Evolutionary conservation across 1,140 invertebrate genomes (phyloP), one percentile per base, ranked within the genome.

Genomic region (Drosophila athabasca): DNA sequence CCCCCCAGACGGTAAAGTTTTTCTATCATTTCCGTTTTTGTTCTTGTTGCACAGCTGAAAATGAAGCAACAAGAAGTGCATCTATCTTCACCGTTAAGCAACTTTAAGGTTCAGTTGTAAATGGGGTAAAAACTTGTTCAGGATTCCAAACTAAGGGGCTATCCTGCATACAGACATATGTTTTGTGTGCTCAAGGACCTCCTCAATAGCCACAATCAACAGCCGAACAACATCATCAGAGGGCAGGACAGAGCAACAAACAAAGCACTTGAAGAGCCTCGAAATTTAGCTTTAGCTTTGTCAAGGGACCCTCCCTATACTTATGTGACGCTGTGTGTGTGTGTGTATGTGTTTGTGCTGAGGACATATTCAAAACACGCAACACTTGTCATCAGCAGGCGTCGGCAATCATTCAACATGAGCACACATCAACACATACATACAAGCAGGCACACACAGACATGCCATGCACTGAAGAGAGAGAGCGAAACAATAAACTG

Each of bases 331-430:
- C 44, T 75, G 24, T 53, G 45, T 50, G 13, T 29, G 24, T 11
- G 45, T 50, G 58, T 55, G 59, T 67, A 11, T 44, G 41, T 68
- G 19, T 48, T 51, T 52, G 35, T 61, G 26, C 35, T 62, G 46
- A 39, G 45, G 71, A 58, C 73, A 76, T 88, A 87, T 88, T 88
- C 82, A 87, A 88, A 87, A 79, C 79, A 87, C 83, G 83, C 83
- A 88, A 83, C 82, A 87, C 82, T 88, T 87, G 83, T 88, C 82
- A 87, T 80, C 83, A 76, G 54, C 83, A 88, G 82, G 79, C 79
- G 66, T 61, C 62, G 64, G 50, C 83, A 87, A 87, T 88, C 83
- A 82, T 82, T 82, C 71, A 82, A 60, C 60, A 64, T 64, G 53
- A 49, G 35, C 29, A 51, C 61, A 51, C 71, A 62, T 44, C 15